phyloP scores from a whole-genome alignment of 2,888 invertebrate species.

The Lycia hirtaria region DNA sequence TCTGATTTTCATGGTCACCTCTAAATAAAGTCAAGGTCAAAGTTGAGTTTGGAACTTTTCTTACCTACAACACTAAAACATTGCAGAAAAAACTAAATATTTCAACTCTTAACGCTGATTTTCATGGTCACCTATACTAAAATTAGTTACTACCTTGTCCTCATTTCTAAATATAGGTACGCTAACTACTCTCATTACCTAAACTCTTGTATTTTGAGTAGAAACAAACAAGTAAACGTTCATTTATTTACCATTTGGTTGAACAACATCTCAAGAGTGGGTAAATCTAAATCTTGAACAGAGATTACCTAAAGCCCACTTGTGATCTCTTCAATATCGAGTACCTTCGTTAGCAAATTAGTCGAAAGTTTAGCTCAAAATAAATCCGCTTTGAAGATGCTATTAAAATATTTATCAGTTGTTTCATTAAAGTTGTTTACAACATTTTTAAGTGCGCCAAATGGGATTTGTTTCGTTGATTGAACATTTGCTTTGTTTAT shows the following conservation, averaged over 20 bases:
- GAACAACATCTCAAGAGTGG: neutral
- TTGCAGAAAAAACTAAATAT: neutral
- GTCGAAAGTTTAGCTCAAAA: conserved; percentile 3
- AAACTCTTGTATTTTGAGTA: neutral
- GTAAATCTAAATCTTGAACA: neutral
- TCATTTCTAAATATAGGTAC: conserved; percentile 14
- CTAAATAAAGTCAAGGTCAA: too few relatives aligned
- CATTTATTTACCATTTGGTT: neutral
- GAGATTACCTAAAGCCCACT: neutral
- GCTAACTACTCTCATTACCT: neutral
- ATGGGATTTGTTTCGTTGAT: conserved; percentile 21
- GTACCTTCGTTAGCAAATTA: conserved; percentile 4
- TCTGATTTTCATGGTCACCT: conserved; percentile 17
- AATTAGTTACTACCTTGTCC: conserved; percentile 20
- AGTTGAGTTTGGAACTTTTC: too few relatives aligned
- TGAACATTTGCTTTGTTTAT: conserved; percentile 9
- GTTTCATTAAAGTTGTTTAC: conserved; percentile 26
- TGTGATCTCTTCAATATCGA: neutral
- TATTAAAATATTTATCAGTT: conserved; percentile 27
- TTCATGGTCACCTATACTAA: conserved; percentile 21
- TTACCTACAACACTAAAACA: neutral
- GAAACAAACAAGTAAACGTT: neutral
- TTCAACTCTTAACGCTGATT: neutral
- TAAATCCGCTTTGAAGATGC: conserved; percentile 20
- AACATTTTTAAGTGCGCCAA: conserved; percentile 23